Conservation (phyloP, 2,888 invertebrate genomes). For the Mesorhabditis sp. region DNA sequence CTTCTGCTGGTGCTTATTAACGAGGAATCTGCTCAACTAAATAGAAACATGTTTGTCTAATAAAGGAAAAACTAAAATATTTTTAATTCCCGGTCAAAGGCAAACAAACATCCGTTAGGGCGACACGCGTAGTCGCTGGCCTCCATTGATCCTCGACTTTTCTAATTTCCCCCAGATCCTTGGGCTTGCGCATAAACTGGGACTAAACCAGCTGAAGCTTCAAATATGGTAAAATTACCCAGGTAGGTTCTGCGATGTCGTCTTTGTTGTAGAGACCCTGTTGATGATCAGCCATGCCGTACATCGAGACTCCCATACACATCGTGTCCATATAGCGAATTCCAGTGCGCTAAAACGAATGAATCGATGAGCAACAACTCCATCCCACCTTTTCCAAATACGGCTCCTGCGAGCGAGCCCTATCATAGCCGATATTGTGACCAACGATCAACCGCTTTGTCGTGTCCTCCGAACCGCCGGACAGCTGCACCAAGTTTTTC, state of each 20-base stretch:
- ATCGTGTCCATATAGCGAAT: conserved; percentile 91
- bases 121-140: not conserved
- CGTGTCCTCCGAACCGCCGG: conserved; percentile 11
- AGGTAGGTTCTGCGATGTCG: conserved; percentile 23
- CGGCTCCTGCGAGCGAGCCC: conserved; percentile 60
- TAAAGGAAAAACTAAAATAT: not conserved
- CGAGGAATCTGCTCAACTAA: not conserved
- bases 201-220: too few relatives aligned
- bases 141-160: not conserved
- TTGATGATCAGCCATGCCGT: conserved; percentile 74
- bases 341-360: conserved; percentile 62
- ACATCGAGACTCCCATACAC: conserved; percentile 89
- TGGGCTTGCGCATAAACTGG: too few relatives aligned
- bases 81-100: not conserved
- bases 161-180: not conserved
- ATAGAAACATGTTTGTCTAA: not conserved
- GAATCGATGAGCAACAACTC: conserved; percentile 9
- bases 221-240: too few relatives aligned
- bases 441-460: conserved; percentile 72
- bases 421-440: conserved; percentile 92
- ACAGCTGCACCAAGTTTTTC: conserved; percentile 75
- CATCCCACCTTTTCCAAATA: conserved; percentile 36
- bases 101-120: not conserved
- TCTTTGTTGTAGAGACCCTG: conserved; percentile 35
- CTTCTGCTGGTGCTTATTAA: not conserved